phyloP scores from a whole-genome alignment of 2,113 vertebrate species.

The Triplophysa rosa region DNA sequence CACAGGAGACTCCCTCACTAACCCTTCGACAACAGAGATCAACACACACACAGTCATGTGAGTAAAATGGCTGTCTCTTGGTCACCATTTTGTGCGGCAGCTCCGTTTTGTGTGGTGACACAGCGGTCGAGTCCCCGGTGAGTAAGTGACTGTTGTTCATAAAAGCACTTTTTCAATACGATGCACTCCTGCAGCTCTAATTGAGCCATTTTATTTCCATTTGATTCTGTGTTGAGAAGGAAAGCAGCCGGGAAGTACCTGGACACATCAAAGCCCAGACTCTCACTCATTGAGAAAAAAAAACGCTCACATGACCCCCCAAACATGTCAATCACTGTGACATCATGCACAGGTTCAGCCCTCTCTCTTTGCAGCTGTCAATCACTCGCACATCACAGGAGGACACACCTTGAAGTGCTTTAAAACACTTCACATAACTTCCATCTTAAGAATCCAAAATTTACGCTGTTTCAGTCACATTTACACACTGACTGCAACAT shows the following conservation, averaged over 20 bases:
- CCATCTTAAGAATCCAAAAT: no score
- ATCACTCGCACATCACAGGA: slow-evolving; percentile 24
- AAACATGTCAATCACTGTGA: neutral
- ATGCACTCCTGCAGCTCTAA: neutral
- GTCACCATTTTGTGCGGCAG: neutral
- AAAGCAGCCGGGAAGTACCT: neutral
- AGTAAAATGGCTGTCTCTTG: neutral
- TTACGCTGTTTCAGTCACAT: no score
- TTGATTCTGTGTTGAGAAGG: slow-evolving; percentile 5
- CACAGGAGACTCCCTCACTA: no score
- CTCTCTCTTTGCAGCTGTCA: slow-evolving; percentile 6
- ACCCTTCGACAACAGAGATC: no score
- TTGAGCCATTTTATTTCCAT: neutral
- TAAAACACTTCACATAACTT: no score
- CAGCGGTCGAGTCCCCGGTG: neutral
- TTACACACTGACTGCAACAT: no score
- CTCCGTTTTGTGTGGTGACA: neutral
- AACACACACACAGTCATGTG: neutral
- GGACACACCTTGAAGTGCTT: no score
- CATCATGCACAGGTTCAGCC: neutral
- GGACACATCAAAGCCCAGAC: neutral
- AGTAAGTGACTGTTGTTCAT: neutral
- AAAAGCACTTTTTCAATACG: neutral
- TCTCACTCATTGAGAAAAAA: neutral
- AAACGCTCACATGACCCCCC: no score